These are phyloP conservation scores for Actenoides hombroni DNA, from an alignment of 2,113 vertebrate genomes.

Conservation along the genomic window DNA sequence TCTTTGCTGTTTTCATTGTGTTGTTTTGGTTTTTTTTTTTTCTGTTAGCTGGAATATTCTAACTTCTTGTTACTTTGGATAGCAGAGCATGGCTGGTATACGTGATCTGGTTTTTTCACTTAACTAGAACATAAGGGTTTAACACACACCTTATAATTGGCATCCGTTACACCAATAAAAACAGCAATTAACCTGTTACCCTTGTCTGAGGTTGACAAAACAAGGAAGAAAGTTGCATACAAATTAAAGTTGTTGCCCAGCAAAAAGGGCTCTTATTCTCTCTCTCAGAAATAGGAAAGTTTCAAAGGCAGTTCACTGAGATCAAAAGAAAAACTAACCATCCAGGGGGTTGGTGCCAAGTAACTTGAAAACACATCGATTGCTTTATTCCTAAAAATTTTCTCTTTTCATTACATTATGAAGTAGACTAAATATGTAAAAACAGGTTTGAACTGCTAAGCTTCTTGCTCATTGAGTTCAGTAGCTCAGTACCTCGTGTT, in stretches of 20 bases:
- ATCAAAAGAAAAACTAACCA: background rate
- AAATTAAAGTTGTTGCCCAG: background rate
- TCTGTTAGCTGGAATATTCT: background rate
- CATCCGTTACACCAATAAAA: conserved; percentile 20
- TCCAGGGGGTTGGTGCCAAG: background rate
- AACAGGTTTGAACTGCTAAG: background rate
- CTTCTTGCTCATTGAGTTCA: background rate
- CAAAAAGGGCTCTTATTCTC: background rate
- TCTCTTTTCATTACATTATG: background rate
- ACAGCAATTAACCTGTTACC: conserved; percentile 39
- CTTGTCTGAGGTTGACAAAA: conserved; percentile 26
- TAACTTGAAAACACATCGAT: background rate
- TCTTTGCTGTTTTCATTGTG: background rate
- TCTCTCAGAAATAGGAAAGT: background rate
- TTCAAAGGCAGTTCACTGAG: background rate
- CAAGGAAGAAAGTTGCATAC: conserved; percentile 11
- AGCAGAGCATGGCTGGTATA: background rate
- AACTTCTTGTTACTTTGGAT: background rate
- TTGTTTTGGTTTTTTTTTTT: background rate
- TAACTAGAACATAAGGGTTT: background rate
- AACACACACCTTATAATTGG: background rate
- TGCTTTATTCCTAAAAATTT: background rate
- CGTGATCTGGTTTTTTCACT: background rate
- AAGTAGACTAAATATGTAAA: background rate
- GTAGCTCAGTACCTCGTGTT: background rate